These are phyloP conservation scores for Petrocephalus schoutedeni DNA, from an alignment of 2,797 vertebrate genomes.

Conservation along the genomic window DNA sequence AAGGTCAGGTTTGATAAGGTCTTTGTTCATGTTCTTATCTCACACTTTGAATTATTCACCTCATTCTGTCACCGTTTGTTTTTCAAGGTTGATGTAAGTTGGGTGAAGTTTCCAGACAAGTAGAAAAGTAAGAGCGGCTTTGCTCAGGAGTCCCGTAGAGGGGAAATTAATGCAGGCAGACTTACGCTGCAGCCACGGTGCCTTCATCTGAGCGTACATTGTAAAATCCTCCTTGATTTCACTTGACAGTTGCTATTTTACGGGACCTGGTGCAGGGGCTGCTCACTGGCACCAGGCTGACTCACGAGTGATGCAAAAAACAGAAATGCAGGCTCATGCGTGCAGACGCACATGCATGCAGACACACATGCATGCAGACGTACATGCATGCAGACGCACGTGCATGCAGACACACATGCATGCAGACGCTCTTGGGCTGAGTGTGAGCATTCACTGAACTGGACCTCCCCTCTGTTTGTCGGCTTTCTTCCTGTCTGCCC, in stretches of 20 bases:
- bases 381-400: neutral
- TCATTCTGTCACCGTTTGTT: slow-evolving; percentile 7
- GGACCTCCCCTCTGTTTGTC: neutral
- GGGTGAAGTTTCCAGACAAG: neutral
- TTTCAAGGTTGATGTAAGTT: neutral
- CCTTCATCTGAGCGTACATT: neutral
- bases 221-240: slow-evolving; percentile 1
- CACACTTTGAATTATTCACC: neutral
- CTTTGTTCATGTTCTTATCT: slow-evolving; percentile 11
- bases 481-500: neutral
- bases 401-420: neutral
- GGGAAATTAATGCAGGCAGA: neutral
- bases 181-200: neutral
- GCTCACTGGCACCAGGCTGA: neutral
- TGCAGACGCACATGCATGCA: neutral
- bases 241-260: neutral
- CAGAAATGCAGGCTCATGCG: neutral
- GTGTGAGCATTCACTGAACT: neutral
- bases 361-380: neutral
- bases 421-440: neutral
- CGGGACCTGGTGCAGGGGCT: neutral
- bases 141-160: neutral
- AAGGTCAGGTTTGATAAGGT: slow-evolving; percentile 21
- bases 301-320: neutral
- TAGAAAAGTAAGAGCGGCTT: neutral